These are phyloP conservation scores for Pemphigus obesinymphae DNA, from an alignment of 1,140 invertebrate species.

Conservation along the genomic window DNA sequence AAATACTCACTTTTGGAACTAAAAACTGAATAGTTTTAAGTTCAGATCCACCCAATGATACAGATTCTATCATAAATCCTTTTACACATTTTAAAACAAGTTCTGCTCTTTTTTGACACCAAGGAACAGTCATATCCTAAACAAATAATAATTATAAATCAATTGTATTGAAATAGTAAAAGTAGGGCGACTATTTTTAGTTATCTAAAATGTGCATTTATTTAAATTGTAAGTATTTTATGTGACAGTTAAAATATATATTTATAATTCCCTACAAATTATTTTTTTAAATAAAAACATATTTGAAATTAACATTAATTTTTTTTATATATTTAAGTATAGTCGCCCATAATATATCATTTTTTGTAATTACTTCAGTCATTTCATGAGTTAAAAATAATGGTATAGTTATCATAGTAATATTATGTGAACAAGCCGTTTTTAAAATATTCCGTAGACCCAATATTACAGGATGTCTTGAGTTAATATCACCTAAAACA, in stretches of 20 bases:
- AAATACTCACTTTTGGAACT: conserved; percentile 62
- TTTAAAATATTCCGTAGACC: conserved; percentile 92
- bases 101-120: conserved; percentile 93
- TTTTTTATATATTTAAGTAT: not conserved
- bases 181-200: too few species aligned
- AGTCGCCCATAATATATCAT: too few species aligned
- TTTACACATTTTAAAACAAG: conserved; percentile 97
- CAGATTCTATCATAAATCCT: conserved; percentile 98
- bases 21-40: conserved; percentile 82
- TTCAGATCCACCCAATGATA: conserved; percentile 84
- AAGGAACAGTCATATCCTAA: conserved; percentile 91
- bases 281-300: too few species aligned
- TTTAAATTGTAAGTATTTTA: too few species aligned
- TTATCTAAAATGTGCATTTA: too few species aligned
- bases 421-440: conserved; percentile 86
- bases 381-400: conserved; percentile 87
- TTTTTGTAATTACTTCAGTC: conserved; percentile 67
- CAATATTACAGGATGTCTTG: conserved; percentile 90
- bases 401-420: conserved; percentile 89
- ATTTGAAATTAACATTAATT: not conserved
- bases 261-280: not conserved
- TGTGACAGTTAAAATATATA: too few species aligned
- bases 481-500: conserved; percentile 80
- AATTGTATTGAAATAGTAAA: not conserved
- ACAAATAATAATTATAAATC: conserved; percentile 46